Conservation (phyloP, 2,888 invertebrate species). For the Incurvaria masculella region DNA sequence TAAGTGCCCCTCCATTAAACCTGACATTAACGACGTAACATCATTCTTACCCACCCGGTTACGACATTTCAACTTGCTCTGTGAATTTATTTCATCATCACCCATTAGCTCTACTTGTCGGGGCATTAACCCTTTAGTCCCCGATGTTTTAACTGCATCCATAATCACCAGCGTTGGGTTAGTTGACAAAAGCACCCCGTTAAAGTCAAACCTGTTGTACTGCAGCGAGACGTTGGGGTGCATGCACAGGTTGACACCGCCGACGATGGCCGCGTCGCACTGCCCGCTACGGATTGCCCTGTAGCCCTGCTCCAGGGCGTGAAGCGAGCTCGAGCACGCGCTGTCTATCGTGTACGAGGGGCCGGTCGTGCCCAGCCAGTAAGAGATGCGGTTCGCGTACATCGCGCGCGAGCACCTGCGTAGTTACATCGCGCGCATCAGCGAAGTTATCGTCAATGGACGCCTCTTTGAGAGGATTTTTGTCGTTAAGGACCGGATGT, state of each 20-base stretch:
- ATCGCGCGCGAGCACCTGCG: conserved; percentile 5
- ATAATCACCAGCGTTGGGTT: conserved; percentile 37
- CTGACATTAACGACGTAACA: too few species aligned
- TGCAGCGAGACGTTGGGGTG: conserved; percentile 28
- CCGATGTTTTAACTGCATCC: too few species aligned
- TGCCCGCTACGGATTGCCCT: conserved; percentile 8
- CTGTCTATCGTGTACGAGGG: conserved; percentile 9
- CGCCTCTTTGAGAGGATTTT: too few species aligned
- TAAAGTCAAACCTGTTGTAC: conserved; percentile 2
- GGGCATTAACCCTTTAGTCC: conserved; percentile 38
- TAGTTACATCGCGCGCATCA: too few species aligned
- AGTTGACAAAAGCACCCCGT: background rate
- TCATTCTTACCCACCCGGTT: too few species aligned
- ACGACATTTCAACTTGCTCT: too few species aligned
- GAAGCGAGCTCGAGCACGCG: conserved; percentile 8
- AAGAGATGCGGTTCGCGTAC: conserved; percentile 32
- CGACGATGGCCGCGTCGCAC: conserved; percentile 40
- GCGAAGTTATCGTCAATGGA: too few species aligned
- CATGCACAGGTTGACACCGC: conserved; percentile 47
- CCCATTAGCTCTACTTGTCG: too few species aligned
- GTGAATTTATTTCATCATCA: too few species aligned
- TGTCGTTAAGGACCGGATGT: too few species aligned
- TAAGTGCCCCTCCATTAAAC: too few species aligned
- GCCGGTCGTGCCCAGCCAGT: conserved; percentile 32
- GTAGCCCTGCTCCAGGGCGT: conserved; percentile 9